A percentile compares a stretch with the other conserved stretches of the same genome.
These are phyloP conservation scores for Cephonodes hylas DNA, from an alignment of 2,888 invertebrate genomes.

Conservation along the genomic window DNA sequence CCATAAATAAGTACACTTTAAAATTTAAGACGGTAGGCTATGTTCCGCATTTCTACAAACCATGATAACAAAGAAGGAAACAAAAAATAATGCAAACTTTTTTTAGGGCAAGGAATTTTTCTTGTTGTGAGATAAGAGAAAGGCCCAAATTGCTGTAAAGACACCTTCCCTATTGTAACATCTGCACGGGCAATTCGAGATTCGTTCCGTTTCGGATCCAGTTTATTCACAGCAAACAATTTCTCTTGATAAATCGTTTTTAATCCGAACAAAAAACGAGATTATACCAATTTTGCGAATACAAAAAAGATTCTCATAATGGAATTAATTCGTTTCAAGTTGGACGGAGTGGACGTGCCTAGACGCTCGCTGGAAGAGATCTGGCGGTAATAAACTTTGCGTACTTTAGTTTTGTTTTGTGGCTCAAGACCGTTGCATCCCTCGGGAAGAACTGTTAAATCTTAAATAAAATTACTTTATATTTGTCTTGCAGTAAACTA, in stretches of 20 bases:
- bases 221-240: conserved; percentile 41
- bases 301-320: conserved; percentile 41
- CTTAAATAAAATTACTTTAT: background rate
- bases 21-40: background rate
- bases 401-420: background rate
- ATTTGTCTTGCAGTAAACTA: background rate
- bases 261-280: conserved; percentile 43
- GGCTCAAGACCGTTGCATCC: background rate
- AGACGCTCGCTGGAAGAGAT: conserved; percentile 2
- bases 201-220: conserved; percentile 30
- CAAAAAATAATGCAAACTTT: background rate
- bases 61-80: background rate
- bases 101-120: background rate
- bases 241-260: conserved; percentile 47
- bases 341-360: conserved; percentile 12
- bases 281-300: conserved; percentile 34
- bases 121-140: conserved; percentile 4
- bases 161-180: conserved; percentile 35
- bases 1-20: background rate
- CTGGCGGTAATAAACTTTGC: background rate
- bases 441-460: background rate
- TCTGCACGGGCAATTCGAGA: conserved; percentile 31
- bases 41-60: background rate
- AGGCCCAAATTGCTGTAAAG: conserved; percentile 21
- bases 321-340: conserved; percentile 39